These are phyloP conservation scores for Clarias batrachus DNA, from an alignment of 2,113 vertebrate species.

Conservation along the genomic window DNA sequence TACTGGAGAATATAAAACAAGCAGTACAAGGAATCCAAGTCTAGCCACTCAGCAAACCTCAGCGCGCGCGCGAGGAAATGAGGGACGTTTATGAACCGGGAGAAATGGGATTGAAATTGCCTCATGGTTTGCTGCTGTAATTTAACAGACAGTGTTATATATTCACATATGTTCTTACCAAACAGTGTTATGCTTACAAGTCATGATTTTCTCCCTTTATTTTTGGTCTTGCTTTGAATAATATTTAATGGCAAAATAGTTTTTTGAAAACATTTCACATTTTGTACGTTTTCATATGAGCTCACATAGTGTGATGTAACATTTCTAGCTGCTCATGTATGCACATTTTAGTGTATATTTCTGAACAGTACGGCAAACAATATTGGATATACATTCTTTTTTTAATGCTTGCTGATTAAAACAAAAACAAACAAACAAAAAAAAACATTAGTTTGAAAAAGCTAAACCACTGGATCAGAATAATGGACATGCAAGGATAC, in stretches of 20 bases:
- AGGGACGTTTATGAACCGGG: constrained; percentile 52
- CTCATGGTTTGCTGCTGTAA: constrained; percentile 86
- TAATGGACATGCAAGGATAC: constrained; percentile 67
- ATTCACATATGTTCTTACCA: constrained; percentile 81
- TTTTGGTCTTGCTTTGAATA: constrained; percentile 89
- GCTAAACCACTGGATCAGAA: constrained; percentile 67
- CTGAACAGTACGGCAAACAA: constrained; percentile 89
- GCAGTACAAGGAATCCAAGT: constrained; percentile 99
- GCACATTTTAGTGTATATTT: constrained; percentile 98
- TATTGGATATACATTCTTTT: constrained; percentile 87
- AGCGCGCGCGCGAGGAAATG: constrained; percentile 60
- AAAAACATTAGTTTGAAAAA: constrained; percentile 81
- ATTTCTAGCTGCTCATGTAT: constrained; percentile 96
- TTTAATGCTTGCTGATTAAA: constrained; percentile 81
- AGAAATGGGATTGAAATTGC: constrained; percentile 68
- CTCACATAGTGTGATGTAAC: constrained; percentile 95
- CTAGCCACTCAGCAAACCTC: constrained; percentile 79
- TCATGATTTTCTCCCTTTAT: constrained; percentile 76
- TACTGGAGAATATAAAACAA: constrained; percentile 99
- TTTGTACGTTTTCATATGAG: constrained; percentile 99
- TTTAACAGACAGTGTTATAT: constrained; percentile 88
- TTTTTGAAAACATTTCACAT: constrained; percentile 94
- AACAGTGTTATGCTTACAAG: constrained; percentile 86
- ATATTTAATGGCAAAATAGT: constrained; percentile 87
- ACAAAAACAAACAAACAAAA: constrained; percentile 43